Base-by-base conservation (phyloP, 2,113 vertebrate genomes). In the Vombatus ursinus region DNA sequence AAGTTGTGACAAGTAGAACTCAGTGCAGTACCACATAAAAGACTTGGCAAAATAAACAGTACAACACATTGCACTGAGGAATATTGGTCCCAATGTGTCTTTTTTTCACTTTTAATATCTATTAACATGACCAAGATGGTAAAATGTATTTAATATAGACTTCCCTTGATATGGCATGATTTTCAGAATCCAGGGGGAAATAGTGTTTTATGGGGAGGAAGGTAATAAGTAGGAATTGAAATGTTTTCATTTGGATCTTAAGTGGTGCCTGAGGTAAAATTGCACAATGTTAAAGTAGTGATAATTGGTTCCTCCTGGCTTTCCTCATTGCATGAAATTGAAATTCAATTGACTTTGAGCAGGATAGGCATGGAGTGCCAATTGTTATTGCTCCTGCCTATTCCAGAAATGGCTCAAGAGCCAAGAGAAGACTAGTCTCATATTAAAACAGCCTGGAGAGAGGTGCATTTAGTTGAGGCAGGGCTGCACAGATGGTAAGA, bases 261-360 rank as follows among this genome's bases (percentile, higher is more conserved):
- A 98, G 97, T 98, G 95, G 96, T 49, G 96, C 97, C 97, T 28
- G 68, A 98, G 97, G 98, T 98, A 98, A 98, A 98, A 98, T 97
- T 96, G 93, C 93, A 98, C 95, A 96, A 96, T 94, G 96, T 96
- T 98, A 97, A 98, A 98, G 94, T 94, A 96, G 95, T 3, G 53
- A 95, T 98, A 99, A 99, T 98, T 98, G 98, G 96, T 98, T 98
- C 97, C 97, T 98, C 96, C 96, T 98, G 98, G 95, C 97, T 98
- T 98, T 98, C 50, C 3, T 92, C 92, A 94, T 44, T 96, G 97
- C 98, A 98, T 98, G 92, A 98, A 98, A 98, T 98, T 98, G 98
- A 98, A 98, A 98, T 98, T 98, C 98, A 98, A 97, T 98, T 98
- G 98, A 96, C 96, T 98, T 98, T 96, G 96, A 96, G 28, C 97